A percentile compares a stretch with the other conserved stretches of the same genome.
These are phyloP conservation scores for Zoanthus sociatus DNA, from an alignment of 92 coral and sea anemone species.

Conservation along the genomic window DNA sequence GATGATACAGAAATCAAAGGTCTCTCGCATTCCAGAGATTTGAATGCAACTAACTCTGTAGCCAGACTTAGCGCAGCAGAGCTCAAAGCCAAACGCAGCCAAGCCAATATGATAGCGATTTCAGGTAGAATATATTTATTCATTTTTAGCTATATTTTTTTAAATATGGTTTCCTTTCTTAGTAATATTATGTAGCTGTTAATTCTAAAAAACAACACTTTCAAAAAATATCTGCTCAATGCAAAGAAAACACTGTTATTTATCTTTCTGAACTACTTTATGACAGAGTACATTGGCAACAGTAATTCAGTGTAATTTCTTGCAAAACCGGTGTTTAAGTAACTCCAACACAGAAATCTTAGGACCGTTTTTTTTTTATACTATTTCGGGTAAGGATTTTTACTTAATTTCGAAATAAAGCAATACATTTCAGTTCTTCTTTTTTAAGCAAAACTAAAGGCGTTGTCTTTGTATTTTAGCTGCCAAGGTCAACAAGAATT, in stretches of 20 bases:
- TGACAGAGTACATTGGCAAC: neutral
- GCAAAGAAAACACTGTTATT: neutral
- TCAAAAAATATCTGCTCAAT: neutral
- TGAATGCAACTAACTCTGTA: neutral
- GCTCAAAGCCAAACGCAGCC: neutral
- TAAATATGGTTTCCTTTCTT: neutral
- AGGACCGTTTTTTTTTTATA: neutral
- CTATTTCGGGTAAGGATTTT: neutral
- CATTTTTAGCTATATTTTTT: neutral
- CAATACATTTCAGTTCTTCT: neutral
- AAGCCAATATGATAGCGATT: slow-evolving; percentile 5
- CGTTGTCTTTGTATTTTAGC: neutral
- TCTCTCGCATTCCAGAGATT: slow-evolving; percentile 25
- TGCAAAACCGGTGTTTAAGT: neutral
- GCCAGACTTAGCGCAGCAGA: neutral
- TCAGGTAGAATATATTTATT: slow-evolving; percentile 8
- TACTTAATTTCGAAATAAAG: neutral
- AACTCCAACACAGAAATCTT: neutral
- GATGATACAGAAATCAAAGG: slow-evolving; percentile 1
- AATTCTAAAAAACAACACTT: neutral
- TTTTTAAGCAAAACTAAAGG: too few species aligned
- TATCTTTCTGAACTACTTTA: neutral
- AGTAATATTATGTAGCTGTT: neutral
- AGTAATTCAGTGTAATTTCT: neutral
- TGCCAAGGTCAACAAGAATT: neutral